Percentiles rank a stretch among this genome's conserved stretches.
Evolutionary conservation across 1,140 invertebrate genomes (phyloP).

Genomic region (roundworm (Caenorhabditis elegans)): WBcel235 BX284605.5:3461001-3461500

Average conservation of each 20-base stretch:
- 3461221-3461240: not conserved
- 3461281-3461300: conserved; percentile 85
- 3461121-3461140: too few species aligned
- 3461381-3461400: conserved; percentile 80
- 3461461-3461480: conserved; percentile 65
- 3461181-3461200: too few species aligned
- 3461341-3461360: conserved; percentile 68
- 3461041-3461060: not conserved
- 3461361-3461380: conserved; percentile 78
- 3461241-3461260: conserved; percentile 75
- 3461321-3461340: conserved; percentile 77
- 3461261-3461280: conserved; percentile 77
- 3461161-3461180: too few species aligned
- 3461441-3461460: conserved; percentile 71
- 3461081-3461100: not conserved
- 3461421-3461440: conserved; percentile 74
- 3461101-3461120: not conserved
- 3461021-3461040: not conserved
- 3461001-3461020: too few species aligned
- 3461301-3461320: conserved; percentile 80
- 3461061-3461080: not conserved
- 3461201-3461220: too few species aligned
- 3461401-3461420: conserved; percentile 74
- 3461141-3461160: too few species aligned
- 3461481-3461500: conserved; percentile 71